Evolutionary conservation across 1,140 invertebrate species (phyloP).

Genomic region (Drosophila nasuta): DNA sequence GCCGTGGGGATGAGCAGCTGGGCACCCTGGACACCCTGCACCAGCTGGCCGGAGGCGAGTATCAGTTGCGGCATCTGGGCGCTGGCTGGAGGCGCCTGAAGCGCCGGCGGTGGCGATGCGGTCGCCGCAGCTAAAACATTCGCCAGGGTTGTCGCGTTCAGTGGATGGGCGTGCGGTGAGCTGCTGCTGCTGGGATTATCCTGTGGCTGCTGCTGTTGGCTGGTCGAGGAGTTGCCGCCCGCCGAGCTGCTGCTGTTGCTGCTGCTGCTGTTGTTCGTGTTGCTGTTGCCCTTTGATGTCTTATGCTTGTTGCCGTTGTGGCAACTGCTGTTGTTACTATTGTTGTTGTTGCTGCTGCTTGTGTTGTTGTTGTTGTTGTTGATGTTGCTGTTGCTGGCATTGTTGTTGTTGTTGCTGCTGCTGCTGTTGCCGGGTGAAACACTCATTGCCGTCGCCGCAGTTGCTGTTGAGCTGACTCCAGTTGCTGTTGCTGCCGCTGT

Average conservation of each 20-base stretch:
- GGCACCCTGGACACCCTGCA: conserved; percentile 96
- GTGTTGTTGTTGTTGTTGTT: conserved; percentile 5
- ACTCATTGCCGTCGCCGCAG: conserved; percentile 26
- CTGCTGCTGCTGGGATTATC: conserved; percentile 74
- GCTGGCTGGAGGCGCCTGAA: conserved; percentile 85
- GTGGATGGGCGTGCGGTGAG: conserved; percentile 60
- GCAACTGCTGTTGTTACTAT: conserved; percentile 34
- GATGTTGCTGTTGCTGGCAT: conserved; percentile 6
- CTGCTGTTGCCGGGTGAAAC: conserved; percentile 25
- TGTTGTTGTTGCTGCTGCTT: conserved; percentile 6
- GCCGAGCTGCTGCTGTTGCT: conserved; percentile 41
- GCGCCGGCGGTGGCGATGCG: conserved; percentile 85
- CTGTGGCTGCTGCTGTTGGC: conserved; percentile 64
- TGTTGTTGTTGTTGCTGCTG: conserved; percentile 11
- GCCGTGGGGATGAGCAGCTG: conserved; percentile 97
- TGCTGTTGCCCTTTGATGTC: conserved; percentile 44
- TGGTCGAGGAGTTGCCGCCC: conserved; percentile 48
- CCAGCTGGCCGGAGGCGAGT: conserved; percentile 94
- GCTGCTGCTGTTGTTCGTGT: conserved; percentile 33
- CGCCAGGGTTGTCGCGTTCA: conserved; percentile 72
- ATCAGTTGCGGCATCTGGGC: conserved; percentile 87
- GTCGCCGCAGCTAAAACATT: conserved; percentile 78
- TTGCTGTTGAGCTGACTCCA: conserved; percentile 72
- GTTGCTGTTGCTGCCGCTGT: conserved; percentile 65
- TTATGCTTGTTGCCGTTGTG: conserved; percentile 25